Evolutionary conservation across 2,888 invertebrate genomes (phyloP).

Genomic region (Drosophila limbata): DNA sequence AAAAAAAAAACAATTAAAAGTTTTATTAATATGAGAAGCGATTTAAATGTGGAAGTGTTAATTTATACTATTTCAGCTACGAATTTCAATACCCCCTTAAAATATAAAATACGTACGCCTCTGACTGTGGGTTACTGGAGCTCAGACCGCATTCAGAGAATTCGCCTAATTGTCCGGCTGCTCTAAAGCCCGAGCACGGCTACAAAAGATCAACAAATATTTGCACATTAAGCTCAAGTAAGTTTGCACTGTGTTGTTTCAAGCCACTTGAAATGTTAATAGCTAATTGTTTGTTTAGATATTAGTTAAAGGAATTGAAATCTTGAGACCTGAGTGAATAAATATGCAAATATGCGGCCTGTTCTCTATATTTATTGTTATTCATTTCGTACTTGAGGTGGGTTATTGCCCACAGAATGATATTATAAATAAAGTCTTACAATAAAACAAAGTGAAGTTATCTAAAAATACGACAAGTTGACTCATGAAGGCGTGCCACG

Average conservation of each 20-base stretch:
- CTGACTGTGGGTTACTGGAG: conserved; percentile 17
- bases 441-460: conserved; percentile 33
- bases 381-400: conserved; percentile 60
- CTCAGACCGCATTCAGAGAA: conserved; percentile 30
- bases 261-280: conserved; percentile 66
- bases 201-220: conserved; percentile 61
- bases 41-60: too few species aligned
- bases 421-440: conserved; percentile 11
- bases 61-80: neutral
- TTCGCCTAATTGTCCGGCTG: conserved; percentile 44
- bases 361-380: conserved; percentile 32
- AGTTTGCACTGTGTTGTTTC: conserved; percentile 38
- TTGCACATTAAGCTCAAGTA: conserved; percentile 68
- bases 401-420: conserved; percentile 66
- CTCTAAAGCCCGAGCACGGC: conserved; percentile 37
- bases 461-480: conserved; percentile 63
- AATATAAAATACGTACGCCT: neutral
- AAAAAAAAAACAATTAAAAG: too few species aligned
- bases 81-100: neutral
- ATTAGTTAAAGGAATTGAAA: conserved; percentile 58
- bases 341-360: conserved; percentile 35
- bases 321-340: conserved; percentile 42
- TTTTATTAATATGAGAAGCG: too few species aligned
- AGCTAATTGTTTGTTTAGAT: conserved; percentile 74
- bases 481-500: conserved; percentile 60